Conservation (phyloP, 2,888 invertebrate species). For the Amaurobius ferox region DNA sequence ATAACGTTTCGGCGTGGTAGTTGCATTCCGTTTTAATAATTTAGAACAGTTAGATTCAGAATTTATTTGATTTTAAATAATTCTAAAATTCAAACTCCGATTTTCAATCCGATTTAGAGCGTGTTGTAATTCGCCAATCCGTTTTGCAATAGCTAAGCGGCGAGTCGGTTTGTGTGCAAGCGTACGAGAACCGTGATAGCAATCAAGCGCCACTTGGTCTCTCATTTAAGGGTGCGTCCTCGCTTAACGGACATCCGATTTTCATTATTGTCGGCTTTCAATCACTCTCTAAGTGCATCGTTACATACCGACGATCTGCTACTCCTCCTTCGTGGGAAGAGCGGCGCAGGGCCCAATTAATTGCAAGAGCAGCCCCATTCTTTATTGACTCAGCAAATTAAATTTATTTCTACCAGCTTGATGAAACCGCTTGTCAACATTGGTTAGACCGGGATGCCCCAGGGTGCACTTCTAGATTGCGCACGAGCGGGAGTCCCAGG, state of each 20-base stretch:
- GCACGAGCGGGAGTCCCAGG: constrained; percentile 27
- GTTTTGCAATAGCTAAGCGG: constrained; percentile 8
- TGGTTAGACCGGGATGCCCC: constrained; percentile 32
- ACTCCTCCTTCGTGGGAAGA: constrained; percentile 5
- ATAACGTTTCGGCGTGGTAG: no score
- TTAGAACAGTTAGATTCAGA: no score
- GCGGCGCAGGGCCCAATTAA: constrained; percentile 64
- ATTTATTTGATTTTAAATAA: no score
- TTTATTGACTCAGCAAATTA: constrained; percentile 67
- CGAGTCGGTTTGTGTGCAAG: constrained; percentile 2
- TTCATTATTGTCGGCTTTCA: constrained; percentile 60
- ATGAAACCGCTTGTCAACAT: constrained; percentile 65
- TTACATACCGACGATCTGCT: background rate
- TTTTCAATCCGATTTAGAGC: no score
- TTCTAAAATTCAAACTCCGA: no score
- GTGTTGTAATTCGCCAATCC: background rate
- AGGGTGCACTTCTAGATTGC: constrained; percentile 64
- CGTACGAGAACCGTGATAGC: constrained; percentile 40
- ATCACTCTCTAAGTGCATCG: constrained; percentile 63
- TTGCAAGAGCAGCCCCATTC: constrained; percentile 55
- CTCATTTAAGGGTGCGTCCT: constrained; percentile 35
- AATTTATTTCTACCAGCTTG: constrained; percentile 67
- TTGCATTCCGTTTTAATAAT: no score
- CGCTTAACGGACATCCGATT: constrained; percentile 53
- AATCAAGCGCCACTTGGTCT: constrained; percentile 60